Base-by-base conservation (phyloP, 2,797 vertebrate species). In the Micropoecilia bifurca region DNA sequence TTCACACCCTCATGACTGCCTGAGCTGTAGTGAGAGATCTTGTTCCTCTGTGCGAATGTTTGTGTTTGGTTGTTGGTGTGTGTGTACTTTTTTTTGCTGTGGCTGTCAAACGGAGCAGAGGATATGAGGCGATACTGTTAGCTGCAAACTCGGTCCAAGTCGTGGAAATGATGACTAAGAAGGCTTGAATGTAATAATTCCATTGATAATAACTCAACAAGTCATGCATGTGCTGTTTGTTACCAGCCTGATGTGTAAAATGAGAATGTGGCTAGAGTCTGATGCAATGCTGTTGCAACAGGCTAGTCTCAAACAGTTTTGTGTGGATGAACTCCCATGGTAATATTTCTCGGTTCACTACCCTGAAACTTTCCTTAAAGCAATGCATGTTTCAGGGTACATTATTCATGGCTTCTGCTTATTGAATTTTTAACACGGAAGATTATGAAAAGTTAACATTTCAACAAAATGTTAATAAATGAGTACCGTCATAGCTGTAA, bases 181-280 rank as follows among this genome's bases (percentile, higher is more conserved):
- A 88, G 83, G 83, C 74, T 81, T 91, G 93, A 93, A 94, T 94
- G 92, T 94, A 91, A 87, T 87, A 91, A 87, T 88, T 87, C 76
- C 71, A 46, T 82, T 28, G 72, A 45, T 77, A 71, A 22, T 77
- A 73, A 87, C 71, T 71, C n/a, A 47, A 46, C 14, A 78, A 73
- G 74, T 85, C 45, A 77, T 30, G 46, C 68, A 73, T 61, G 69
- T 86, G 77, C 68, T 76, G 73, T 79, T 80, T 76, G 77, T 53
- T 68, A 50, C 74, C 73, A 50, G 63, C 13, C 48, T 80, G 76
- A 85, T 36, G 45, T 89, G 82, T 79, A 74, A 43, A 71, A 73
- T 41, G 57, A 77, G 53, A 71, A 80, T 71, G 28, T 73, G 57
- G 78, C 33, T 59, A 30, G 41, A 36, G 55, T 61, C 8, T 45